Conservation (phyloP, 1,140 invertebrate genomes). For the Ladona fulva region DNA sequence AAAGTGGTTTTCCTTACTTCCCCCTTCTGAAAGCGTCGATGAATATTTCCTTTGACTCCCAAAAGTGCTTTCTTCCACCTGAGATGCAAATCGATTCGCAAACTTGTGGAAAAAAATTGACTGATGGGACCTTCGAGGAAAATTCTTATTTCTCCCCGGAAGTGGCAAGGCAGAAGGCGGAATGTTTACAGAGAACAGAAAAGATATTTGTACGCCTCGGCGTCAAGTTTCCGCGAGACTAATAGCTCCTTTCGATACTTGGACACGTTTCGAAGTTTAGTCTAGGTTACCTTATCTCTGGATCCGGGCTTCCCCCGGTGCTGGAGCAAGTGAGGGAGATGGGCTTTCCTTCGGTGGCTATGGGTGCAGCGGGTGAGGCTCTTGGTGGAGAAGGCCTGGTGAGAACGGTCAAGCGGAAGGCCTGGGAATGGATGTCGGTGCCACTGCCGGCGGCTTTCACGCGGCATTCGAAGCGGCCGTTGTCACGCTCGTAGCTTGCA, state of each 20-base stretch:
- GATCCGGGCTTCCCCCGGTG: constrained; percentile 78
- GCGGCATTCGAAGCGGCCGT: constrained; percentile 83
- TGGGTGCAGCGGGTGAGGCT: constrained; percentile 58
- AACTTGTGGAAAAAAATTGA: no score
- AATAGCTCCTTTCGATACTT: background rate
- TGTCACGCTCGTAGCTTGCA: constrained; percentile 79
- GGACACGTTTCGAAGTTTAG: constrained; percentile 19
- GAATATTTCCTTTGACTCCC: no score
- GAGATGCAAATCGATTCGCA: no score
- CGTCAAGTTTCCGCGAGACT: background rate
- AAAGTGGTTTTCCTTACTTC: no score
- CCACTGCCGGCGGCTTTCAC: constrained; percentile 77
- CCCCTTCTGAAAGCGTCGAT: no score
- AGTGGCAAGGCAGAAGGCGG: no score
- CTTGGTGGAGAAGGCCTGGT: constrained; percentile 69
- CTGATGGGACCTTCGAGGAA: no score
- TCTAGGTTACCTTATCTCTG: constrained; percentile 56
- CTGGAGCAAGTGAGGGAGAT: constrained; percentile 74
- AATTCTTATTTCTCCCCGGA: no score
- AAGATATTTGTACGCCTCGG: no score
- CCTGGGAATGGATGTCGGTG: constrained; percentile 69
- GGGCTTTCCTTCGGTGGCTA: constrained; percentile 67
- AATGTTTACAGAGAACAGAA: no score
- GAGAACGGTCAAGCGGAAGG: constrained; percentile 74
- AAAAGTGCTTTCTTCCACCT: no score